These are phyloP conservation scores for Heliothis peltigera DNA, from an alignment of 2,888 invertebrate genomes.

Conservation along the genomic window DNA sequence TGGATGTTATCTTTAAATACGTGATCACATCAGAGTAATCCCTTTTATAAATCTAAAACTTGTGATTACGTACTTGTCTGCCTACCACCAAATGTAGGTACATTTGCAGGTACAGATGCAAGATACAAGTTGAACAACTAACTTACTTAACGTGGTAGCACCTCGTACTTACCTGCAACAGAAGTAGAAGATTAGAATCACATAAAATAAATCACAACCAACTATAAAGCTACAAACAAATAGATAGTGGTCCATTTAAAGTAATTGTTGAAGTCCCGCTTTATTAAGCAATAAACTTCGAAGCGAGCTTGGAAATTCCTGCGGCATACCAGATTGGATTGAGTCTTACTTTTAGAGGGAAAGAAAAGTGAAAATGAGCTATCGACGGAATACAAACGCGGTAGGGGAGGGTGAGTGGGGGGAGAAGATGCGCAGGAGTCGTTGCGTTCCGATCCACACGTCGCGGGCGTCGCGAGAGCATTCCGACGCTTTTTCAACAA, in stretches of 20 bases:
- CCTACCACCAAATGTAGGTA: constrained; percentile 3
- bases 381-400: constrained; percentile 62
- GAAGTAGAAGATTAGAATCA: constrained; percentile 55
- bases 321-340: constrained; percentile 60
- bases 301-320: constrained; percentile 50
- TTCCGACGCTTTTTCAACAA: constrained; percentile 81
- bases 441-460: constrained; percentile 80
- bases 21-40: not conserved
- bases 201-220: constrained; percentile 42
- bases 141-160: constrained; percentile 59
- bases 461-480: constrained; percentile 76
- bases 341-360: constrained; percentile 62
- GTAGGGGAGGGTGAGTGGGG: constrained; percentile 25
- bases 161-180: constrained; percentile 70
- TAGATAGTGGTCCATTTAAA: constrained; percentile 49
- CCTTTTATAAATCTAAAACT: not conserved
- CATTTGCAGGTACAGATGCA: constrained; percentile 60
- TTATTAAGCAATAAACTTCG: constrained; percentile 55
- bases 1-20: not conserved
- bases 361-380: constrained; percentile 66
- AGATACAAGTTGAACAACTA: constrained; percentile 56
- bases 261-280: constrained; percentile 54
- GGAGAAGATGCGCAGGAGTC: constrained; percentile 60
- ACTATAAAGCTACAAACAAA: constrained; percentile 50
- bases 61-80: not conserved